phyloP scores from a whole-genome alignment of 2,888 invertebrate species.

The Pseudoips prasinana region DNA sequence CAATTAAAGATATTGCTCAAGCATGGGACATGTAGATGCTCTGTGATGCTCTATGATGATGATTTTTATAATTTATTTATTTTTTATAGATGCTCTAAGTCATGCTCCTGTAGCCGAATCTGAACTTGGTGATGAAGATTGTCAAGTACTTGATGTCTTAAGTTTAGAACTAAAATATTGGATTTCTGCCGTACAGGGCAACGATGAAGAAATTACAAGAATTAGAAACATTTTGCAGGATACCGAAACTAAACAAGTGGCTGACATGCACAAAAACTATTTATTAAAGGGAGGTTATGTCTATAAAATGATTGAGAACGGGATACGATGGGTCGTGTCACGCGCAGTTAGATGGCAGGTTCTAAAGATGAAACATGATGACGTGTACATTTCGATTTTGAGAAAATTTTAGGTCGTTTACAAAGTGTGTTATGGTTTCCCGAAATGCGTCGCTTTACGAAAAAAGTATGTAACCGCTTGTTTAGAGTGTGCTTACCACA shows the following conservation, averaged over 20 bases:
- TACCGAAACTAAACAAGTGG: not conserved
- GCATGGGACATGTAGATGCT: slow-evolving; percentile 21
- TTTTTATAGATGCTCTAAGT: too few species aligned
- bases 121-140: not conserved
- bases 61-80: too few species aligned
- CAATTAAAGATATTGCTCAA: slow-evolving; percentile 20
- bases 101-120: not conserved
- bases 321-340: slow-evolving; percentile 15
- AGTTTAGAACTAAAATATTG: slow-evolving; percentile 1
- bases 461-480: slow-evolving; percentile 21
- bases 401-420: slow-evolving; percentile 1
- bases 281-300: not conserved
- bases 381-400: slow-evolving; percentile 17
- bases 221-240: slow-evolving; percentile 1
- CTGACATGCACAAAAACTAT: slow-evolving; percentile 1
- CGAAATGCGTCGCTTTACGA: slow-evolving; percentile 17
- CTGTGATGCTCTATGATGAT: too few species aligned
- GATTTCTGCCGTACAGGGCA: not conserved
- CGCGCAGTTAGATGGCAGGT: slow-evolving; percentile 17
- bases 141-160: not conserved
- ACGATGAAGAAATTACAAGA: slow-evolving; percentile 3
- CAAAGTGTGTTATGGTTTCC: slow-evolving; percentile 14
- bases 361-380: slow-evolving; percentile 16
- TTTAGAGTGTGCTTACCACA: slow-evolving; percentile 17
- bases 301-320: not conserved